phyloP scores from a whole-genome alignment of 2,113 vertebrate species.

The Myrmecophaga tridactyla region DNA sequence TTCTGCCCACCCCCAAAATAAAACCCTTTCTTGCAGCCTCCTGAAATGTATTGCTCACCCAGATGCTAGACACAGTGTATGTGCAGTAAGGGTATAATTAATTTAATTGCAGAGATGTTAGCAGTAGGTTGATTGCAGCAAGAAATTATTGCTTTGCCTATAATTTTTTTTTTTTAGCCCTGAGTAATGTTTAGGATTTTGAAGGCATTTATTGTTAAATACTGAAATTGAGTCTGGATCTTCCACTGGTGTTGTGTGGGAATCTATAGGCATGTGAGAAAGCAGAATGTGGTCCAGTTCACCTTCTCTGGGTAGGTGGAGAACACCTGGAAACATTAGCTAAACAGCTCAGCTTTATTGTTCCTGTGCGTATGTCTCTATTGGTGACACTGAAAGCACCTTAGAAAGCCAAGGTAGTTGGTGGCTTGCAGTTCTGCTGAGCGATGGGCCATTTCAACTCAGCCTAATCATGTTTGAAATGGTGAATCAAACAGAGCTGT shows the following conservation, averaged over 20 bases:
- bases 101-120: background rate
- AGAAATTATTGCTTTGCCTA: slow-evolving; percentile 22
- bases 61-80: background rate
- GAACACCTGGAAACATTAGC: rapidly evolving
- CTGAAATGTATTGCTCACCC: background rate
- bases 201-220: background rate
- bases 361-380: background rate
- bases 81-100: background rate
- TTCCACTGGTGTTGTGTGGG: background rate
- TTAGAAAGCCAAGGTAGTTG: background rate
- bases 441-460: background rate
- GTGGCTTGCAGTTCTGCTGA: background rate
- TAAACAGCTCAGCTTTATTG: background rate
- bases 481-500: background rate
- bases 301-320: background rate
- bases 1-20: background rate
- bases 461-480: background rate
- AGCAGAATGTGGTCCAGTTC: rapidly evolving
- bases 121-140: background rate
- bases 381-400: background rate
- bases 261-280: background rate
- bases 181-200: background rate
- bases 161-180: slow-evolving; percentile 4
- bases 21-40: background rate
- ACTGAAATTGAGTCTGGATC: background rate